Evolutionary conservation across 23 tunicate genomes (phyloP).

Genomic region (Ascidia mentula): DNA sequence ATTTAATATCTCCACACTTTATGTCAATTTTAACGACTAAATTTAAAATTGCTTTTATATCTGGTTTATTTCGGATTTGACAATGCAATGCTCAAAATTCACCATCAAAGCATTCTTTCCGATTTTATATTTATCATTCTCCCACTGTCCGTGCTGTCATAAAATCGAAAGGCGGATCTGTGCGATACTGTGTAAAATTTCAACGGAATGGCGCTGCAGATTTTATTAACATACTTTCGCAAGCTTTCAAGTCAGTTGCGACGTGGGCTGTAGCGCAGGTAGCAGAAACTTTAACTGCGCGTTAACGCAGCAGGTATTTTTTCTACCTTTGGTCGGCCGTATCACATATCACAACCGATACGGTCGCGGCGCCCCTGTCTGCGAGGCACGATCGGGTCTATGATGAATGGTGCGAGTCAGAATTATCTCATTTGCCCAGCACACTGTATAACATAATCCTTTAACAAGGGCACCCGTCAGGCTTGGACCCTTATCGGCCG

Average conservation of each 20-base stretch:
- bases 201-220: background rate
- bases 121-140: too few relatives aligned
- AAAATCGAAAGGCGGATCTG: background rate
- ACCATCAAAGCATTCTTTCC: too few relatives aligned
- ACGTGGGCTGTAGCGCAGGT: background rate
- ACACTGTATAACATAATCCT: background rate
- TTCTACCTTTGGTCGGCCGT: background rate
- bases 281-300: background rate
- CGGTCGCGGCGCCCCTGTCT: background rate
- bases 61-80: too few relatives aligned
- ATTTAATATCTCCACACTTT: too few relatives aligned
- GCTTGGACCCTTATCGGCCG: background rate
- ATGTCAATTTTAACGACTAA: too few relatives aligned
- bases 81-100: too few relatives aligned
- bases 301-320: background rate
- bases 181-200: background rate
- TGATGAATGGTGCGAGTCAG: background rate
- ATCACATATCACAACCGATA: background rate
- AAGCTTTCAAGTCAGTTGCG: background rate
- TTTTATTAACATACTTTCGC: background rate
- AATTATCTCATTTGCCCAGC: slow-evolving; percentile 1
- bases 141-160: background rate
- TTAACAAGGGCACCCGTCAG: slow-evolving; percentile 7
- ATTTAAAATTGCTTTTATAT: too few relatives aligned
- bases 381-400: too few relatives aligned